These are phyloP conservation scores for Polypterus bichir DNA, from an alignment of 2,113 vertebrate species.

Conservation along the genomic window DNA sequence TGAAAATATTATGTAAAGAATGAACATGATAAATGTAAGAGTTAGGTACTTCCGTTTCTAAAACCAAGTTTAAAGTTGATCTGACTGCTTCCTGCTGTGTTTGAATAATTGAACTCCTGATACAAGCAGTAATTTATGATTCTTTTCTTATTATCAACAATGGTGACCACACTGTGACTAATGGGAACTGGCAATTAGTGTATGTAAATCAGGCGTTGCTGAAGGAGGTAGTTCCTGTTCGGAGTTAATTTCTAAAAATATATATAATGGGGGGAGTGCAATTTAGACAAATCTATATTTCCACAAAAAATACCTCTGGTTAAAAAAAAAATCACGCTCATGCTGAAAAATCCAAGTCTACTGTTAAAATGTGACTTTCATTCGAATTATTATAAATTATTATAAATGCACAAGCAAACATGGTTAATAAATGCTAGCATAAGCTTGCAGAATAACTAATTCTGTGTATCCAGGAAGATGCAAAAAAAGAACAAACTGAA, in stretches of 20 bases:
- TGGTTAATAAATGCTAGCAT: constrained; percentile 3
- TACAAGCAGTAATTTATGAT: constrained; percentile 30
- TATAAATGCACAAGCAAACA: constrained; percentile 1
- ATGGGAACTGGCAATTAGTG: constrained; percentile 30
- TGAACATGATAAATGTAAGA: constrained; percentile 3
- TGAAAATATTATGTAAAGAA: not conserved
- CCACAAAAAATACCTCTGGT: not conserved
- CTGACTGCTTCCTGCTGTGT: constrained; percentile 12
- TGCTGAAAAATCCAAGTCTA: not conserved
- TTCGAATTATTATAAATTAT: not conserved
- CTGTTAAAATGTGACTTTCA: not conserved
- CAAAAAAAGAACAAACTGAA: not conserved
- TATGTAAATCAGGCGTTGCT: constrained; percentile 29
- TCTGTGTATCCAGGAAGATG: not conserved
- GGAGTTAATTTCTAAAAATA: constrained; percentile 27
- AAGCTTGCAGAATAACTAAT: no score
- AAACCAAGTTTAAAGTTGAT: constrained; percentile 11
- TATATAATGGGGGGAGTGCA: not conserved
- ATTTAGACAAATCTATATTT: constrained; percentile 2
- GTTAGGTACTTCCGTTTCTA: not conserved
- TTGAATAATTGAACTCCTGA: constrained; percentile 13
- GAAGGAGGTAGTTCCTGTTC: constrained; percentile 17
- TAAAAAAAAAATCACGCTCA: not conserved
- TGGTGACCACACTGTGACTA: constrained; percentile 26
- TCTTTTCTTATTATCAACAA: constrained; percentile 31